Evolutionary conservation across 2,113 vertebrate genomes (phyloP).

Genomic region (Girardinichthys multiradiatus): DNA sequence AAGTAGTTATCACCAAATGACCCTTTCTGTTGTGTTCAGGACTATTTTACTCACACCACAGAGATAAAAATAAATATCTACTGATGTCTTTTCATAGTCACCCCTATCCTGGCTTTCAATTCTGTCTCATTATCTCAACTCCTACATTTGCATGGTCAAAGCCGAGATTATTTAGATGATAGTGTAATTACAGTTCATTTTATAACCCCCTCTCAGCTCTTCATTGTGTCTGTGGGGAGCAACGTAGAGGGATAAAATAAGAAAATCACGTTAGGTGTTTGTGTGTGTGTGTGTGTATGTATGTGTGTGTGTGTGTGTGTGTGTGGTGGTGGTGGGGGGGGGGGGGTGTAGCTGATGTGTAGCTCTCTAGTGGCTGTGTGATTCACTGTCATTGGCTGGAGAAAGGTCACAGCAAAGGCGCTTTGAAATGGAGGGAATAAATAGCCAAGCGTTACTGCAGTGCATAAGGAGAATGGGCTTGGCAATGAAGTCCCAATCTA

Average conservation of each 20-base stretch:
- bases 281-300: no score
- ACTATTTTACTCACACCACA: conserved; percentile 7
- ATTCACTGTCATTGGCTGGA: conserved; percentile 70
- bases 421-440: conserved; percentile 68
- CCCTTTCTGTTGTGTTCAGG: conserved; percentile 13
- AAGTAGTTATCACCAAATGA: neutral
- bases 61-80: conserved; percentile 22
- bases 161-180: conserved; percentile 60
- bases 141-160: conserved; percentile 65
- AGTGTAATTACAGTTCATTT: conserved; percentile 62
- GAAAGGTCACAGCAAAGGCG: conserved; percentile 75
- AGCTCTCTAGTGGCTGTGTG: conserved; percentile 56
- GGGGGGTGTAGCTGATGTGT: conserved; percentile 33
- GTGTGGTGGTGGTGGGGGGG: conserved; percentile 1
- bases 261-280: conserved; percentile 63
- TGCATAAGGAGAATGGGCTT: conserved; percentile 59
- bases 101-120: conserved; percentile 10
- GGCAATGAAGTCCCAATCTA: conserved; percentile 75
- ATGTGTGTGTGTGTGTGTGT: neutral
- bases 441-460: conserved; percentile 55
- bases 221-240: conserved; percentile 32
- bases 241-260: conserved; percentile 42
- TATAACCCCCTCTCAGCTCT: conserved; percentile 16
- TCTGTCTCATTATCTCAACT: conserved; percentile 16
- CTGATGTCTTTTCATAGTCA: conserved; percentile 43